phyloP scores from a whole-genome alignment of 1,140 invertebrate species.

The Phymastichus coffea region DNA sequence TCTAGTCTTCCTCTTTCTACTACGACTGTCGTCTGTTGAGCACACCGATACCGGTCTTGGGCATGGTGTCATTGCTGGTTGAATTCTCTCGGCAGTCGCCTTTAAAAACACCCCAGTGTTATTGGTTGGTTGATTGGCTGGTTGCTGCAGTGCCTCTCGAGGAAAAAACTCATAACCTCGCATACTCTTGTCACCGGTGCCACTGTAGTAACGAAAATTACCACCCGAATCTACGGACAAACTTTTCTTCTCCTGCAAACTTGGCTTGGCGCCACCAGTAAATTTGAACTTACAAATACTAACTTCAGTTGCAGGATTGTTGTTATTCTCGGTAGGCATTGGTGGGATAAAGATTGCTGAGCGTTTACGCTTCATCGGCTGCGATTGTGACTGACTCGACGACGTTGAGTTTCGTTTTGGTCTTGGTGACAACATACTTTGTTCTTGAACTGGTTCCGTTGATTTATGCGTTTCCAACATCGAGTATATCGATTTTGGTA shows the following conservation, averaged over 20 bases:
- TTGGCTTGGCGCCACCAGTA: conserved; percentile 83
- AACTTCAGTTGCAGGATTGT: conserved; percentile 76
- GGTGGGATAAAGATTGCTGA: conserved; percentile 81
- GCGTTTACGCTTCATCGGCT: conserved; percentile 70
- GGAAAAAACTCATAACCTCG: conserved; percentile 77
- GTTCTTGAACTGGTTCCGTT: no score
- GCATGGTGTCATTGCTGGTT: conserved; percentile 38
- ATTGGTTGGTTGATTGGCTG: conserved; percentile 50
- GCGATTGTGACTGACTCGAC: conserved; percentile 33
- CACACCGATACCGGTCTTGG: conserved; percentile 32
- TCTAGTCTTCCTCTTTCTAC: conserved; percentile 71
- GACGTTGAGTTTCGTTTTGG: conserved; percentile 43
- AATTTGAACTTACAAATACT: conserved; percentile 94
- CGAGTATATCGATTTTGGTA: conserved; percentile 44
- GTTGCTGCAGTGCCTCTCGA: conserved; percentile 66
- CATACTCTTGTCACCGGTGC: conserved; percentile 73
- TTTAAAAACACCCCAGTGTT: conserved; percentile 56
- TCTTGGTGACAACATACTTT: conserved; percentile 42
- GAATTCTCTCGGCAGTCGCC: conserved; percentile 59
- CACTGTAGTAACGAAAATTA: conserved; percentile 79
- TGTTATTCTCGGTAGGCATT: conserved; percentile 69
- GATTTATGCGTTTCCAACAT: conserved; percentile 43
- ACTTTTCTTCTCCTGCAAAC: conserved; percentile 87
- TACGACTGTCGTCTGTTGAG: conserved; percentile 54
- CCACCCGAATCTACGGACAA: conserved; percentile 83